A percentile compares a stretch with the other conserved stretches of the same genome.
Conservation (phyloP, 2,888 invertebrate species). For the Galeopsomyia nigrocyanea region DNA sequence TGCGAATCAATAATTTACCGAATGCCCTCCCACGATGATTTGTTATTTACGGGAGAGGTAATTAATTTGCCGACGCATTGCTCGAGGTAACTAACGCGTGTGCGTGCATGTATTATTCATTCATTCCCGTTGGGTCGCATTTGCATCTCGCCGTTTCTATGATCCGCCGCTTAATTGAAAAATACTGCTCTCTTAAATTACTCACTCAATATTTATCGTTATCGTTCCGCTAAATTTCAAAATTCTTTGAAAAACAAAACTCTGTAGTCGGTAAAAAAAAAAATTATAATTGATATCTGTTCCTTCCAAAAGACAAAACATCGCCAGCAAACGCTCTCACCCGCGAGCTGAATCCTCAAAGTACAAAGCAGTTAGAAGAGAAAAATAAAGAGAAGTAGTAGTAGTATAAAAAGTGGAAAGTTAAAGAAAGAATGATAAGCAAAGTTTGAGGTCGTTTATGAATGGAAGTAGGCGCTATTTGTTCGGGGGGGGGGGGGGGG, state of each 20-base stretch:
- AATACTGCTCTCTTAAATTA: background rate
- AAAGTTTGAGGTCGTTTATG: constrained; percentile 21
- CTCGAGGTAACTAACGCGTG: background rate
- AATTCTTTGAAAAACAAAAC: too few species aligned
- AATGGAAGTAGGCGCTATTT: constrained; percentile 28
- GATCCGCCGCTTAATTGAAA: background rate
- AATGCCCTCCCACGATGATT: constrained; percentile 15
- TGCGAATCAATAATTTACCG: constrained; percentile 19
- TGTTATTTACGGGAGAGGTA: constrained; percentile 8
- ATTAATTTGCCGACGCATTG: constrained; percentile 25
- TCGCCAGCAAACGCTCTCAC: background rate
- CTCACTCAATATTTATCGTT: too few species aligned
- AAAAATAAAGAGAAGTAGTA: constrained; percentile 4
- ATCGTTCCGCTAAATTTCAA: too few species aligned
- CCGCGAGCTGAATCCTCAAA: too few species aligned
- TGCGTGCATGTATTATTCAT: constrained; percentile 7
- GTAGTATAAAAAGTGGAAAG: too few species aligned
- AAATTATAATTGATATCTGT: too few species aligned
- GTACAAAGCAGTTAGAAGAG: background rate
- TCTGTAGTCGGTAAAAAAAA: too few species aligned
- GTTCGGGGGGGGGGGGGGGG: constrained; percentile 9
- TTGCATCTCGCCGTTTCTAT: constrained; percentile 1
- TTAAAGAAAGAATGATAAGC: background rate
- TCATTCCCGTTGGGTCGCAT: background rate
- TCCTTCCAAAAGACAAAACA: background rate